Conservation (phyloP, 2,888 invertebrate species). For the Crepidodera aurea region DNA sequence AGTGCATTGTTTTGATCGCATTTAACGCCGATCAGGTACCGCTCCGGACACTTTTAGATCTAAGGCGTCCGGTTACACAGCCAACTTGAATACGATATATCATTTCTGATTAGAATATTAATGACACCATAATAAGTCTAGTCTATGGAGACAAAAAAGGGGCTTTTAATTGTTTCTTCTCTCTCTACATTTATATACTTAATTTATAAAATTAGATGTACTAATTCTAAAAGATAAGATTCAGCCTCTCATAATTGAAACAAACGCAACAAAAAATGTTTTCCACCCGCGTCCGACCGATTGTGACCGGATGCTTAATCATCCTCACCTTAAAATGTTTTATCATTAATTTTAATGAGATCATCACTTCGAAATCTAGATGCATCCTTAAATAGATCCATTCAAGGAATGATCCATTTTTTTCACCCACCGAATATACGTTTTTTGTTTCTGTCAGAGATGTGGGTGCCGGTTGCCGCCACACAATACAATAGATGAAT, state of each 20-base stretch:
- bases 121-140: not conserved
- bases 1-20: constrained; percentile 33
- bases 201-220: too few relatives aligned
- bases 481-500: constrained; percentile 32
- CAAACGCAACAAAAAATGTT: too few relatives aligned
- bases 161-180: too few relatives aligned
- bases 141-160: too few relatives aligned
- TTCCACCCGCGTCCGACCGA: too few relatives aligned
- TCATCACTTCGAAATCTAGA: constrained; percentile 15
- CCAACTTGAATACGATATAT: constrained; percentile 40
- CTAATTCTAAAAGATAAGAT: too few relatives aligned
- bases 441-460: constrained; percentile 18
- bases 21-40: constrained; percentile 39
- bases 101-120: constrained; percentile 1
- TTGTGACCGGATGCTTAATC: not conserved
- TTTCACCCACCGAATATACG: constrained; percentile 35
- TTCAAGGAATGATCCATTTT: constrained; percentile 41
- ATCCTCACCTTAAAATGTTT: not conserved
- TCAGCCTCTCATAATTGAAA: too few relatives aligned
- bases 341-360: constrained; percentile 26
- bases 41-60: constrained; percentile 42
- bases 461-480: constrained; percentile 30
- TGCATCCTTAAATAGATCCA: constrained; percentile 24
- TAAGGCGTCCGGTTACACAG: constrained; percentile 40
- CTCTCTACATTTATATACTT: too few relatives aligned